Evolutionary conservation across 2,113 vertebrate genomes (phyloP).

Genomic region (Chaenocephalus aceratus): DNA sequence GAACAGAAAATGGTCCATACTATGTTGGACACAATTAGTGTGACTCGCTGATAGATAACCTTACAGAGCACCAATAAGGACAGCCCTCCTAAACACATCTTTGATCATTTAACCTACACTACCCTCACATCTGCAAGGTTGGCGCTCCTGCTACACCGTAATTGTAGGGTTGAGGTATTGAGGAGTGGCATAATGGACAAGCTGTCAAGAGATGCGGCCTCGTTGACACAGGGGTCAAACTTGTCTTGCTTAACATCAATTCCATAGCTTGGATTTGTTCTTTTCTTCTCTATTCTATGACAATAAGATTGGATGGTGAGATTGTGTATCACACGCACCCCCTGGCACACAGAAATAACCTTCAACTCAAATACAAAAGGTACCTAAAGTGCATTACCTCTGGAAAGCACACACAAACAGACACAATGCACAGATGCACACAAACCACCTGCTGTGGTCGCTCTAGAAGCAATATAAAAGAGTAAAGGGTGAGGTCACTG

Average conservation of each 20-base stretch:
- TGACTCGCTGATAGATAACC: conserved; percentile 1
- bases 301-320: conserved; percentile 31
- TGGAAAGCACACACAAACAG: conserved; percentile 12
- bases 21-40: background rate
- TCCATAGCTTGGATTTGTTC: conserved; percentile 36
- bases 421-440: conserved; percentile 17
- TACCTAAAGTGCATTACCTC: background rate
- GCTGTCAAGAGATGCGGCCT: conserved; percentile 35
- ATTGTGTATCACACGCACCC: conserved; percentile 26
- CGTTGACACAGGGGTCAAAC: conserved; percentile 44
- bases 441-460: conserved; percentile 39
- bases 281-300: conserved; percentile 53
- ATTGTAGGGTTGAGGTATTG: conserved; percentile 24
- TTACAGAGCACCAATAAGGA: background rate
- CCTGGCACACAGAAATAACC: conserved; percentile 24
- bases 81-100: background rate
- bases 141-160: conserved; percentile 17
- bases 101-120: conserved; percentile 3
- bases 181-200: conserved; percentile 24
- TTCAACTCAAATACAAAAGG: conserved; percentile 9
- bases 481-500: conserved; percentile 51
- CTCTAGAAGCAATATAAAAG: conserved; percentile 50
- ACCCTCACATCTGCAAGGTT: conserved; percentile 32
- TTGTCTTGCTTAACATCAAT: conserved; percentile 55
- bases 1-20: background rate